Percentiles rank a stretch among this genome's conserved stretches.
phyloP scores from a whole-genome alignment of 2,113 vertebrate species.

The Oceanodroma tethys region DNA sequence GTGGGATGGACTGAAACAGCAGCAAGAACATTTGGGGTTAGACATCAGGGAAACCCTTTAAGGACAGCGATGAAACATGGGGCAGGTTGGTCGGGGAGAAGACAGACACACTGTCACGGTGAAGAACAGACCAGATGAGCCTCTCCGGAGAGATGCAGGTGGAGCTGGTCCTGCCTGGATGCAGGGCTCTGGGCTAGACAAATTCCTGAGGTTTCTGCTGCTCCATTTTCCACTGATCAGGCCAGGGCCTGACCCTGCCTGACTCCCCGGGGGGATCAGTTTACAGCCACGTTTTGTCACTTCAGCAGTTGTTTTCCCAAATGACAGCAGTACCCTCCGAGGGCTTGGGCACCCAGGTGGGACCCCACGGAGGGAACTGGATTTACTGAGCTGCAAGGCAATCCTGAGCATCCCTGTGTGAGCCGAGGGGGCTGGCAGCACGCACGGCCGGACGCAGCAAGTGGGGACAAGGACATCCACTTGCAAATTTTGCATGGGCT shows the following conservation, averaged over 20 bases:
- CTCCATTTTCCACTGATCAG: not conserved
- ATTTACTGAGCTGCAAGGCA: not conserved
- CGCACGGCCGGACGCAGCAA: fast-evolving
- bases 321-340: not conserved
- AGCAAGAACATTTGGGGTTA: not conserved
- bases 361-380: not conserved
- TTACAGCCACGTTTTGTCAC: not conserved
- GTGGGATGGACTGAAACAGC: not conserved
- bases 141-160: not conserved
- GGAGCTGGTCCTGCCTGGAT: not conserved
- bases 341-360: not conserved
- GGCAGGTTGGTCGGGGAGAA: not conserved
- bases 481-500: not conserved
- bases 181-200: not conserved
- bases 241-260: not conserved
- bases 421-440: not conserved
- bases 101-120: fast-evolving
- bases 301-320: not conserved
- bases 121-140: not conserved
- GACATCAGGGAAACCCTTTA: not conserved
- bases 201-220: not conserved
- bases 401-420: not conserved
- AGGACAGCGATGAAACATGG: not conserved
- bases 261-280: not conserved
- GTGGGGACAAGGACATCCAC: not conserved